A percentile compares a stretch with the other conserved stretches of the same genome.
Conservation (phyloP, 2,113 vertebrate genomes). For the Sus scrofa region T2T-Sscrofa CM000830.6:59686001-59686500, state of each 20-base stretch:
- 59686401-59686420: neutral
- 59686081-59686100: neutral
- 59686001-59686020: neutral
- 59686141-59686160: neutral
- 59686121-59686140: conserved; percentile 6
- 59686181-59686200: neutral
- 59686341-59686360: neutral
- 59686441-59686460: neutral
- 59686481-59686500: neutral
- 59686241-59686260: neutral
- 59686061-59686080: neutral
- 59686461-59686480: neutral
- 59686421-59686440: neutral
- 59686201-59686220: neutral
- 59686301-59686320: neutral
- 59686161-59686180: neutral
- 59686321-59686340: conserved; percentile 5
- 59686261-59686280: neutral
- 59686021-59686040: neutral
- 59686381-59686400: neutral
- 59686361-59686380: neutral
- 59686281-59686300: neutral
- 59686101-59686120: neutral
- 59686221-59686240: neutral
- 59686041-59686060: neutral